Evolutionary conservation across 2,888 invertebrate genomes (phyloP).

Genomic region (Catocala nupta): DNA sequence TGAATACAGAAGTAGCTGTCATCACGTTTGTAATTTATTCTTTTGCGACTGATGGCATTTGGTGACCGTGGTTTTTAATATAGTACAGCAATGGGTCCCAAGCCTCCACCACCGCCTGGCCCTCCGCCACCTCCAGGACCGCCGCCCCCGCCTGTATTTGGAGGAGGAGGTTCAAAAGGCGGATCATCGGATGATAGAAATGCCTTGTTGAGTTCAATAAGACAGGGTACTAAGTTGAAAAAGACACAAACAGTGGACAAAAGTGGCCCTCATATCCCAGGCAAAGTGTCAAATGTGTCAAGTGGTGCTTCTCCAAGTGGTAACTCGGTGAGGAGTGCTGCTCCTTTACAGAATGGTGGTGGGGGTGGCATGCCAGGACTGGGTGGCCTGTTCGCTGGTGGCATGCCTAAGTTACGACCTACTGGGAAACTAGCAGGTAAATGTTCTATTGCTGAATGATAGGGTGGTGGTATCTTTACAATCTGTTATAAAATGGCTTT

Average conservation of each 20-base stretch:
- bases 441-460: background rate
- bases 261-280: slow-evolving; percentile 93
- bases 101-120: slow-evolving; percentile 89
- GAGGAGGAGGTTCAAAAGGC: slow-evolving; percentile 74
- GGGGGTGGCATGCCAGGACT: slow-evolving; percentile 76
- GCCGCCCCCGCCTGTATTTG: slow-evolving; percentile 85
- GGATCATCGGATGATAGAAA: slow-evolving; percentile 88
- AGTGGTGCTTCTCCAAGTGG: slow-evolving; percentile 66
- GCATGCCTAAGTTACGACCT: slow-evolving; percentile 93
- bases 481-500: too few species aligned
- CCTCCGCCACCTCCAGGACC: slow-evolving; percentile 90
- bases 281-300: slow-evolving; percentile 82
- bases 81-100: slow-evolving; percentile 69
- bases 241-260: slow-evolving; percentile 96
- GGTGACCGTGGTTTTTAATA: slow-evolving; percentile 53
- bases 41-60: slow-evolving; percentile 61
- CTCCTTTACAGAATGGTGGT: slow-evolving; percentile 76
- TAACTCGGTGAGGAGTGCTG: slow-evolving; percentile 69
- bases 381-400: slow-evolving; percentile 93
- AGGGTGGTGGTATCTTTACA: too few species aligned
- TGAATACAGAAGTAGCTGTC: slow-evolving; percentile 41
- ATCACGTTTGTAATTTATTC: slow-evolving; percentile 49
- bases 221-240: slow-evolving; percentile 93
- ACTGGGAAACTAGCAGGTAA: slow-evolving; percentile 87
- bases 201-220: slow-evolving; percentile 93